phyloP scores from a whole-genome alignment of 1,140 invertebrate species.

The Zaprionus davidi region DNA sequence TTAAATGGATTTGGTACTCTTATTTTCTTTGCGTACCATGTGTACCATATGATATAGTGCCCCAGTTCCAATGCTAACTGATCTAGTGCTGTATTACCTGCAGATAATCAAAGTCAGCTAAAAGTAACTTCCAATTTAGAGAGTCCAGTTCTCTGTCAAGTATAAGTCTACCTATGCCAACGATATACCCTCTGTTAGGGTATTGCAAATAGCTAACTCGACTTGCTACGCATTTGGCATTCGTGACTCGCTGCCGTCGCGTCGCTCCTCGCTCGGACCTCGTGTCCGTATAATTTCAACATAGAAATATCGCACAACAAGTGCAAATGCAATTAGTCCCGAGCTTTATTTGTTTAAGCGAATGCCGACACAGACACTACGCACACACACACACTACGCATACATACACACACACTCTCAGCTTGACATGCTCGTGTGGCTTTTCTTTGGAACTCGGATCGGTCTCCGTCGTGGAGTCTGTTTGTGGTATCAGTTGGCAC shows the following conservation, averaged over 20 bases:
- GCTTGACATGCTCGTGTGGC: constrained; percentile 8
- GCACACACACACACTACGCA: constrained; percentile 22
- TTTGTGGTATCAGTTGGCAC: constrained; percentile 64
- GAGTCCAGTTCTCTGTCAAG: background rate
- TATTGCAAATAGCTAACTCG: constrained; percentile 13
- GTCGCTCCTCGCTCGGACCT: constrained; percentile 14
- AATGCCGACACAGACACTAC: constrained; percentile 55
- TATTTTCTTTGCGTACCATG: no score
- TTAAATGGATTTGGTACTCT: no score
- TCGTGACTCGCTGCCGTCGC: constrained; percentile 30
- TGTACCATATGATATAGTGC: no score
- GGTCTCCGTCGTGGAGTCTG: constrained; percentile 15
- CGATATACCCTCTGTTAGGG: constrained; percentile 2
- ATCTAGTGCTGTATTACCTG: background rate
- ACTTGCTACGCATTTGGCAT: constrained; percentile 36
- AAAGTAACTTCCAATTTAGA: background rate
- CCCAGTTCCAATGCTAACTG: background rate
- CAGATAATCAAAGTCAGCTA: background rate
- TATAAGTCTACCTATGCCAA: background rate
- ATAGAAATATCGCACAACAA: constrained; percentile 82
- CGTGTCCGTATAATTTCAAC: constrained; percentile 70
- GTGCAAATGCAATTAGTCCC: constrained; percentile 81
- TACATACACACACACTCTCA: constrained; percentile 13
- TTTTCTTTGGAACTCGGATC: constrained; percentile 63
- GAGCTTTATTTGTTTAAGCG: constrained; percentile 78